Percentiles rank a stretch among this genome's conserved stretches.
phyloP scores from a whole-genome alignment of 2,113 vertebrate genomes.

The Crocuta crocuta region DNA sequence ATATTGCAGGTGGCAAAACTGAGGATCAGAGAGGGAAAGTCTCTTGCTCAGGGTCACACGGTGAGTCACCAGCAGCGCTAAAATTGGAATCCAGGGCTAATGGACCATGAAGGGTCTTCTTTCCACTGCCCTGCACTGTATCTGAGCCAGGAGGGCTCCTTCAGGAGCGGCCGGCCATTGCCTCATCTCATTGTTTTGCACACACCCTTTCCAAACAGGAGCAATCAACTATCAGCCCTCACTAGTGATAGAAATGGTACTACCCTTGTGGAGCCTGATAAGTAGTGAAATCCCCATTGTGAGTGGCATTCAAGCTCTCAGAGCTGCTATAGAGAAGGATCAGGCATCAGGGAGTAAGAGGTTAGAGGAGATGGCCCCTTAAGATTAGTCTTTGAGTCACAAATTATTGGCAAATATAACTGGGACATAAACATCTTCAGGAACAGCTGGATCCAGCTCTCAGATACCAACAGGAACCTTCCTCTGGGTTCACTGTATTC shows the following conservation, averaged over 20 bases:
- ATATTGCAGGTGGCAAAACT: neutral
- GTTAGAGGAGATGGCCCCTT: neutral
- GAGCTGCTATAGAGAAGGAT: neutral
- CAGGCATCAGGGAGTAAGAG: neutral
- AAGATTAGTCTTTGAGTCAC: neutral
- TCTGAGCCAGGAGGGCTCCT: neutral
- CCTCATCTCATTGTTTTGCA: too few species aligned
- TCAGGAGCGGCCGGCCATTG: neutral
- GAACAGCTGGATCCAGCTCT: neutral
- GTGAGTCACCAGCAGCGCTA: neutral
- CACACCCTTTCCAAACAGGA: neutral
- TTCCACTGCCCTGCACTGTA: neutral
- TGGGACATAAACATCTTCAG: neutral
- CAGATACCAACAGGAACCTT: neutral
- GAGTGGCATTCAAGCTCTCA: neutral
- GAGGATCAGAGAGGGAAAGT: neutral
- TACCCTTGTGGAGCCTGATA: neutral
- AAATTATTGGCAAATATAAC: neutral
- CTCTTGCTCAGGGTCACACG: neutral
- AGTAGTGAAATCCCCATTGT: neutral
- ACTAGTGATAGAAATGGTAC: neutral
- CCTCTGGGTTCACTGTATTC: neutral
- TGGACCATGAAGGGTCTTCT: neutral
- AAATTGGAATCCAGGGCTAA: neutral
- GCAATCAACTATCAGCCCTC: neutral